phyloP scores from a whole-genome alignment of 2,113 vertebrate genomes.

The Neofelis nebulosa region DNA sequence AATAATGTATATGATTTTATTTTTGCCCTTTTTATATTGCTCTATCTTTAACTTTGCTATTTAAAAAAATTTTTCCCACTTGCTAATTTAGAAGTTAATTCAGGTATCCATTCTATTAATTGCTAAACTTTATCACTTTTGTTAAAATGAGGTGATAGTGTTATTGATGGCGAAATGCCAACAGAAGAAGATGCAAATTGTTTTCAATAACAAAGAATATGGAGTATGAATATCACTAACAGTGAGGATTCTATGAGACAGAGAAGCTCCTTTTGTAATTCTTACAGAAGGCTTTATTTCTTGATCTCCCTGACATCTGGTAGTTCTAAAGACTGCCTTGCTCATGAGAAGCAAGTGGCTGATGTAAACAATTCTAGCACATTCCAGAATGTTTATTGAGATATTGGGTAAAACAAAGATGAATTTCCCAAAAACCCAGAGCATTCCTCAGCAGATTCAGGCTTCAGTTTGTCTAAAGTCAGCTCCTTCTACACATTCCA shows the following conservation, averaged over 20 bases:
- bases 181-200: not conserved
- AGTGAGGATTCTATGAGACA: not conserved
- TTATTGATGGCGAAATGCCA: not conserved
- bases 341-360: not conserved
- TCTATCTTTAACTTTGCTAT: not conserved
- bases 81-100: not conserved
- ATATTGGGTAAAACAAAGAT: not conserved
- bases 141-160: not conserved
- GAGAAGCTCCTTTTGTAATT: not conserved
- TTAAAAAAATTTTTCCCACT: not conserved
- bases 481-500: not conserved
- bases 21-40: not conserved
- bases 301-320: not conserved
- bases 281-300: not conserved
- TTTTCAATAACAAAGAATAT: not conserved
- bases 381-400: not conserved
- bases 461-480: not conserved
- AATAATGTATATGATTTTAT: not conserved
- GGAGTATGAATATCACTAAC: not conserved
- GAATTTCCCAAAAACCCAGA: not conserved
- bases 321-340: not conserved
- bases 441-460: not conserved
- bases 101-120: not conserved
- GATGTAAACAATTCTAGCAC: not conserved
- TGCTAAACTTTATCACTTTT: not conserved